Evolutionary conservation across 37 sponge, comb jelly and placozoan genomes (phyloP).

Genomic region (Sycon ciliatum): DNA sequence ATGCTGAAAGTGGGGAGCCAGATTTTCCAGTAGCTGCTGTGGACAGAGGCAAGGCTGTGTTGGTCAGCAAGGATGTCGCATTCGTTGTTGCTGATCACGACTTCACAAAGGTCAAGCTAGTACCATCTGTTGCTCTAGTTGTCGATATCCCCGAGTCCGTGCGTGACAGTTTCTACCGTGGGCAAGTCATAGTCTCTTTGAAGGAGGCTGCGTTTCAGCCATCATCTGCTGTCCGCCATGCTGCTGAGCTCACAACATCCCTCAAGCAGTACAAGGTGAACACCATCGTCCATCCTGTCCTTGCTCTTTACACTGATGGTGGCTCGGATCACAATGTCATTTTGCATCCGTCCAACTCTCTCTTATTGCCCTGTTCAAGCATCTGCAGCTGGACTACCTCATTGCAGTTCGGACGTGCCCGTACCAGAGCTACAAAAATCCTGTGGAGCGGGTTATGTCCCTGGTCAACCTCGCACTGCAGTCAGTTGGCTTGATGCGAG

Average conservation of each 20-base stretch:
- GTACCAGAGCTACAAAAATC: neutral
- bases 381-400: constrained; percentile 17
- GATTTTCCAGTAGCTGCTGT: constrained; percentile 17
- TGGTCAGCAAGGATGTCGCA: neutral
- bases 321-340: constrained; percentile 14
- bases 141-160: constrained; percentile 11
- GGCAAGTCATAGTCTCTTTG: constrained; percentile 12
- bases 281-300: neutral
- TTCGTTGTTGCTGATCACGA: constrained; percentile 18
- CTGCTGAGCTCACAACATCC: too few relatives aligned
- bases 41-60: constrained; percentile 5
- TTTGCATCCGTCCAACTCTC: neutral
- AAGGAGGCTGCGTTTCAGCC: constrained; percentile 16
- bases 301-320: constrained; percentile 21
- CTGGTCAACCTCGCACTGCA: constrained; percentile 29
- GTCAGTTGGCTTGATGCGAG: constrained; percentile 31
- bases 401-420: constrained; percentile 10
- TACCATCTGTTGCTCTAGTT: constrained; percentile 12
- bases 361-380: neutral
- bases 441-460: constrained; percentile 17
- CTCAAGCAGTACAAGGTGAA: neutral
- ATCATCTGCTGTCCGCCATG: constrained; percentile 20
- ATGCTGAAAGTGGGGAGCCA: constrained; percentile 15
- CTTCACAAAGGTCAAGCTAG: constrained; percentile 5
- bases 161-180: constrained; percentile 11